These are phyloP conservation scores for Poeciliopsis presidionis DNA, from an alignment of 2,797 vertebrate genomes.

Conservation along the genomic window DNA sequence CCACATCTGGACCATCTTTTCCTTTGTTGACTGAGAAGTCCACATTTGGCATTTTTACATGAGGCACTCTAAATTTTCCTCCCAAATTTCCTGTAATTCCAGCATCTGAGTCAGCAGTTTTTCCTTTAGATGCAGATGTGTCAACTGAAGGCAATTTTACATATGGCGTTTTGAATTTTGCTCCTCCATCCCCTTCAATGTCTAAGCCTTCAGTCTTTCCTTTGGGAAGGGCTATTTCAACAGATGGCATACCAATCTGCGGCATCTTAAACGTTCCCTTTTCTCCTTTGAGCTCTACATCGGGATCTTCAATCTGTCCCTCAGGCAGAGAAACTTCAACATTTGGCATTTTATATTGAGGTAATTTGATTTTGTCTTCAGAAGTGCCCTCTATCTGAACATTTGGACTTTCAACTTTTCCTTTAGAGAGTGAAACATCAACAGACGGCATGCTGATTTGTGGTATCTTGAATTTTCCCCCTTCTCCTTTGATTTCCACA, in stretches of 20 bases:
- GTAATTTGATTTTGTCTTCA: conserved; percentile 24
- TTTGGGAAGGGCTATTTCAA: conserved; percentile 69
- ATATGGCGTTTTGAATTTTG: conserved; percentile 64
- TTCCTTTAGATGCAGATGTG: conserved; percentile 49
- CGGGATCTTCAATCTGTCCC: conserved; percentile 13
- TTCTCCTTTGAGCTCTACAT: conserved; percentile 29
- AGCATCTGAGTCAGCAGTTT: conserved; percentile 26
- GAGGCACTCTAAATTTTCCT: conserved; percentile 53
- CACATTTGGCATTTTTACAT: conserved; percentile 58
- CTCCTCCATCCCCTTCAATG: neutral
- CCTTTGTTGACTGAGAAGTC: conserved; percentile 52
- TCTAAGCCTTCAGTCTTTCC: conserved; percentile 51
- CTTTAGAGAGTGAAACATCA: conserved; percentile 49
- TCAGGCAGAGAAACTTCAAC: conserved; percentile 64
- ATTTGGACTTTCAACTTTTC: conserved; percentile 16
- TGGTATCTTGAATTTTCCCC: conserved; percentile 61
- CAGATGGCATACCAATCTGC: conserved; percentile 32
- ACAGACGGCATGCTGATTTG: conserved; percentile 18
- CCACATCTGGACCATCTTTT: conserved; percentile 30
- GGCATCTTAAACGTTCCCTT: conserved; percentile 62
- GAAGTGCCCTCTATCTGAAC: neutral
- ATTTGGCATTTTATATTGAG: conserved; percentile 48
- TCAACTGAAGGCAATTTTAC: conserved; percentile 56
- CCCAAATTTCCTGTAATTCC: conserved; percentile 24
- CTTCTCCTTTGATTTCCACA: conserved; percentile 15